Evolutionary conservation across 1,140 invertebrate genomes (phyloP).

Genomic region (Drosophila guanche): DNA sequence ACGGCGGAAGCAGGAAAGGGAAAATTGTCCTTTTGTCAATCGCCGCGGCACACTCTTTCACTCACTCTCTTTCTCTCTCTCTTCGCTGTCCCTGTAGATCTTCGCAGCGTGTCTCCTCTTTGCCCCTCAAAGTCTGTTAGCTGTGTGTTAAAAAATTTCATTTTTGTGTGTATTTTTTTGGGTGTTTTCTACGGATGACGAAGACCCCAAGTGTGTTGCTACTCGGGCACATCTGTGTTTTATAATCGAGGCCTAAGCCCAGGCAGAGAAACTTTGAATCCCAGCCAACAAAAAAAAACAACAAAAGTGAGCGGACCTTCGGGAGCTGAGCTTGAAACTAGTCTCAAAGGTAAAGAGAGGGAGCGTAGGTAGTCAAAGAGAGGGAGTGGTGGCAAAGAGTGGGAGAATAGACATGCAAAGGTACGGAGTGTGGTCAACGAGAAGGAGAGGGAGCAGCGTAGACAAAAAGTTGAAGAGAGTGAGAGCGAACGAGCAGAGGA

Average conservation of each 20-base stretch:
- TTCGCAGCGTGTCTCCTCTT: too few species aligned
- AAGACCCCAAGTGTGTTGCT: constrained; percentile 51
- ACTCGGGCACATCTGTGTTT: constrained; percentile 71
- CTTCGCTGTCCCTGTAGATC: not conserved
- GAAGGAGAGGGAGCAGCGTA: too few species aligned
- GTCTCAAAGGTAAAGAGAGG: not conserved
- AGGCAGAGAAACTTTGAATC: constrained; percentile 36
- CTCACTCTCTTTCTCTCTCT: constrained; percentile 27
- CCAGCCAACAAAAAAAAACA: constrained; percentile 19
- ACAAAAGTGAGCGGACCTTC: not conserved
- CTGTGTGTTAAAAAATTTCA: constrained; percentile 57
- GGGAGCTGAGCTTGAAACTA: constrained; percentile 11
- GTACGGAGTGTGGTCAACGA: too few species aligned
- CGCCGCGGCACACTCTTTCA: constrained; percentile 15
- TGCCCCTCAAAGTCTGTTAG: constrained; percentile 51
- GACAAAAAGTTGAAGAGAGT: not conserved
- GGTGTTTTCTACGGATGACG: constrained; percentile 20
- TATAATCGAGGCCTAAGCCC: constrained; percentile 64
- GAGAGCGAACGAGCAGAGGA: constrained; percentile 6
- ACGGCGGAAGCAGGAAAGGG: not conserved
- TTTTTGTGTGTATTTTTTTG: constrained; percentile 24
- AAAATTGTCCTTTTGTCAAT: constrained; percentile 65
- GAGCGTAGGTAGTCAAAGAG: too few species aligned
- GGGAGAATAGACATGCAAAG: too few species aligned
- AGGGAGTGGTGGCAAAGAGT: too few species aligned